phyloP scores from a whole-genome alignment of 2,797 vertebrate genomes.

The Varecia variegata region DNA sequence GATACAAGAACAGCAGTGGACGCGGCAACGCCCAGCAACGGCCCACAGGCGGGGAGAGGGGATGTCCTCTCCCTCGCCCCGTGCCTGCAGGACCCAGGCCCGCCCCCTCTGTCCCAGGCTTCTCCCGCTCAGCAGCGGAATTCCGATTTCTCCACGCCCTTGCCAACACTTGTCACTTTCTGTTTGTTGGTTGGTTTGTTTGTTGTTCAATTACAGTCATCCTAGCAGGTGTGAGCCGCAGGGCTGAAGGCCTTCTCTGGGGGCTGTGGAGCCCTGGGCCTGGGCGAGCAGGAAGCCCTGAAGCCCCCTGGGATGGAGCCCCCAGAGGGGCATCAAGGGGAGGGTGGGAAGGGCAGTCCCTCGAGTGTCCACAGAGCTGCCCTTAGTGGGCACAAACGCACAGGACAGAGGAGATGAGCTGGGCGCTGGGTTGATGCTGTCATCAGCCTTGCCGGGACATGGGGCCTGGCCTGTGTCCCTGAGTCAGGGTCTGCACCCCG shows the following conservation, averaged over 20 bases:
- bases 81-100: too few relatives aligned
- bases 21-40: too few relatives aligned
- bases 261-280: too few relatives aligned
- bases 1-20: too few relatives aligned
- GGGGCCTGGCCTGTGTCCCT: neutral
- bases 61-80: too few relatives aligned
- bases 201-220: neutral
- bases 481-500: too few relatives aligned
- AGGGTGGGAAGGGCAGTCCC: neutral
- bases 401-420: neutral
- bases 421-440: too few relatives aligned
- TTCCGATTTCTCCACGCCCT: neutral
- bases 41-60: too few relatives aligned
- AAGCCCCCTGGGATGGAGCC: too few relatives aligned
- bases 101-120: too few relatives aligned
- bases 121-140: too few relatives aligned
- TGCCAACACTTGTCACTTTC: neutral
- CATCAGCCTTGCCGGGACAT: neutral
- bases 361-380: neutral
- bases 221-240: neutral
- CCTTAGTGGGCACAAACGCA: neutral
- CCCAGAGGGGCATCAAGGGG: too few relatives aligned
- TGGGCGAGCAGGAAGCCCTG: neutral
- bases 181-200: neutral
- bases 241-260: rapidly evolving